Evolutionary conservation across 2,888 invertebrate species (phyloP), one percentile per base, ranked within the genome.

Genomic region (Drosophila bunnanda): DNA sequence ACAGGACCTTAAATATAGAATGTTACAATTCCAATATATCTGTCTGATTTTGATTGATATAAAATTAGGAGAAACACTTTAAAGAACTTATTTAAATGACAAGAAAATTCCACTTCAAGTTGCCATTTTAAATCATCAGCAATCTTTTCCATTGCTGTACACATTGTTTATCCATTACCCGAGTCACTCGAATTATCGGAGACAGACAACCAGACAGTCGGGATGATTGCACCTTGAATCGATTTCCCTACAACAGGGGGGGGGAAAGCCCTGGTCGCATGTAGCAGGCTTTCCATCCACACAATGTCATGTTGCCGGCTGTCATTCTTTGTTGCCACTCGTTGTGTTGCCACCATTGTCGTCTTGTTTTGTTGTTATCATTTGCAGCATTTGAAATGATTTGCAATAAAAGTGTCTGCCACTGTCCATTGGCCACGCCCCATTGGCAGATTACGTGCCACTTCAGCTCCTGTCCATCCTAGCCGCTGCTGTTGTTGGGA

Each of bases 371-470:
- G 69, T 75, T 84, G 82, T 81, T 81, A 88, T 82, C 82, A 89
- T 84, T 89, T 84, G 88, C 86, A 89, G 86, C 88, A 85, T 89
- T 84, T 89, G 85, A 89, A 89, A 88, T 86, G 89, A 89, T 86
- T 86, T 89, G 85, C 89, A 82, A 86, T 89, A 89, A 86, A 86
- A 88, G 86, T 87, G 83, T 83, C 89, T 85, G 61, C 71, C 58
- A 67, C 75, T 77, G 82, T 66, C 82, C 85, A 84, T 79, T 79
- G 82, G 85, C 79, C 82, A 88, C 77, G 88, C 88, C 89, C 88
- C 87, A 87, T 87, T 89, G 89, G 70, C 74, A 80, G 76, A 83
- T 75, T 83, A 89, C 89, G 85, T 87, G 89, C 79, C 73, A 75
- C 61, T 70, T 72, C 55, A 58, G 34, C 60, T 65, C 62, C 64